A percentile compares a stretch with the other conserved stretches of the same genome.
Evolutionary conservation across 2,113 vertebrate species (phyloP).

Genomic region (Poeciliopsis occidentalis): DNA sequence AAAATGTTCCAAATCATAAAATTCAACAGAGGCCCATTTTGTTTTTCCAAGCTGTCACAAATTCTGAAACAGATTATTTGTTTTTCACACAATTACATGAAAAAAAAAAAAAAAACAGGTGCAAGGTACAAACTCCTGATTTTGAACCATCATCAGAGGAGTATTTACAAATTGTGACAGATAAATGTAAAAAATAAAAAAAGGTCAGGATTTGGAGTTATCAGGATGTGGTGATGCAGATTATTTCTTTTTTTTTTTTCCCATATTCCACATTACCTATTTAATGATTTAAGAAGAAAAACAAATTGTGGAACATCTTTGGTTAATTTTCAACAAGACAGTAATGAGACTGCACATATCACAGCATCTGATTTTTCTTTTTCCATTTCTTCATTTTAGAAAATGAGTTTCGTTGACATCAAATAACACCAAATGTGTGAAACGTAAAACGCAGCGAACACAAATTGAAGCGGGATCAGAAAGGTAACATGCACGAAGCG

Average conservation of each 20-base stretch:
- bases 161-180: background rate
- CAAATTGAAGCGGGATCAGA: constrained; percentile 19
- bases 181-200: background rate
- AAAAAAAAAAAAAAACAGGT: background rate
- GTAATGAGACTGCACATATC: no score
- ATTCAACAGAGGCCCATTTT: background rate
- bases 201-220: background rate
- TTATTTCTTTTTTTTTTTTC: background rate
- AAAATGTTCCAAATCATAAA: background rate
- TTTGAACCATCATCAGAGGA: background rate
- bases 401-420: background rate
- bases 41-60: background rate
- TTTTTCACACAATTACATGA: background rate
- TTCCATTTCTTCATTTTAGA: background rate
- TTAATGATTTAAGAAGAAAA: no score
- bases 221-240: background rate
- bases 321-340: no score
- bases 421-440: constrained; percentile 16
- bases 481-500: constrained; percentile 16
- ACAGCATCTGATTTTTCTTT: background rate
- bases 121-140: background rate
- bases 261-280: no score
- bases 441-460: background rate
- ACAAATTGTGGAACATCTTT: no score
- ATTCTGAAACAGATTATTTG: background rate